Conservation (phyloP, 2,888 invertebrate species). For the Polymixis lichenea region DNA sequence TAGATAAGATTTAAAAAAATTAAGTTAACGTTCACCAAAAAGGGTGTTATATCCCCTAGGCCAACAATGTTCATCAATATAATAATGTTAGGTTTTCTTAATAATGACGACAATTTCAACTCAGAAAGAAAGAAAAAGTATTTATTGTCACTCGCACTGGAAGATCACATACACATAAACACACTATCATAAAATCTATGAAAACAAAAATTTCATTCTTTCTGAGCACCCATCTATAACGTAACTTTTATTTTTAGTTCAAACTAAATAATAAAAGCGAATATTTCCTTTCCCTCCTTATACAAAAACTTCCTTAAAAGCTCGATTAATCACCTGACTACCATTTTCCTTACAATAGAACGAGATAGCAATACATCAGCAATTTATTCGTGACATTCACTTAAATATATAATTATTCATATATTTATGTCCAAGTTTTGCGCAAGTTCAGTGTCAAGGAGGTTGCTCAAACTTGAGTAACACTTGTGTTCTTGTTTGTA, state of each 20-base stretch:
- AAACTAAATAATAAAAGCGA: neutral
- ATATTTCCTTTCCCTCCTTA: no score
- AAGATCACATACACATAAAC: no score
- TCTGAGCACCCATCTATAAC: neutral
- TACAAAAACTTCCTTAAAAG: neutral
- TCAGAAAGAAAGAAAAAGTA: no score
- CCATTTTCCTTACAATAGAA: constrained; percentile 7
- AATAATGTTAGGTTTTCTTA: neutral
- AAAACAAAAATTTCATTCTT: neutral
- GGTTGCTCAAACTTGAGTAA: constrained; percentile 21
- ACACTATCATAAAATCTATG: no score
- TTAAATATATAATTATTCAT: constrained; percentile 1
- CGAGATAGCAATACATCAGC: neutral
- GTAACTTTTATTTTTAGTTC: constrained; percentile 5
- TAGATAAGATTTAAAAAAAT: neutral
- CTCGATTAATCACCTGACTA: neutral
- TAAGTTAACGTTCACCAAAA: neutral
- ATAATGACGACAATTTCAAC: no score
- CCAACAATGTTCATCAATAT: neutral
- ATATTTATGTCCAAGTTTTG: constrained; percentile 14
- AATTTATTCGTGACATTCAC: neutral
- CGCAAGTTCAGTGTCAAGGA: constrained; percentile 28
- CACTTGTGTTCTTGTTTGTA: constrained; percentile 39
- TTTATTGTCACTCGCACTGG: no score
- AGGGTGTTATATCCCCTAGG: neutral